Evolutionary conservation across 2,797 vertebrate genomes (phyloP).

Genomic region (Hypotaenidia philippensis): DNA sequence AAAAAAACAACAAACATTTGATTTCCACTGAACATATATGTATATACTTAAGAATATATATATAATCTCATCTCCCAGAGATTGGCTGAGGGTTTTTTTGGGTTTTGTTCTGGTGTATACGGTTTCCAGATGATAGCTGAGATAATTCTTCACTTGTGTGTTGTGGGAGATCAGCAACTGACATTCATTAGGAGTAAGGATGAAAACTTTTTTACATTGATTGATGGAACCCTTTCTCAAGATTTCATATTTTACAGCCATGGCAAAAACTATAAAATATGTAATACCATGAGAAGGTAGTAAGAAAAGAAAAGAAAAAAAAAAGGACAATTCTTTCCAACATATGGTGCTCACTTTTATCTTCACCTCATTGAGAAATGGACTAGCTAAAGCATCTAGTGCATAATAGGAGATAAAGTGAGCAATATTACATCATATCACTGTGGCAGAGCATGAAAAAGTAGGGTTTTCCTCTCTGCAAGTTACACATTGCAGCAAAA

Average conservation of each 20-base stretch:
- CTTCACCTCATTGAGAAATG: background rate
- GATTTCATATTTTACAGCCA: conserved; percentile 24
- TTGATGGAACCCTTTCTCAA: background rate
- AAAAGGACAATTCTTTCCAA: background rate
- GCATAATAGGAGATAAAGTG: background rate
- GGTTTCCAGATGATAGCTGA: background rate
- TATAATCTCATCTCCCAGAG: background rate
- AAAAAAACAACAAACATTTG: background rate
- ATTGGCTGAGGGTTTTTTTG: background rate
- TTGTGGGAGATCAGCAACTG: background rate
- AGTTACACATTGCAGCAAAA: background rate
- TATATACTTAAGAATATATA: background rate
- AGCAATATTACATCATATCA: background rate
- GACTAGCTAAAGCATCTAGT: background rate
- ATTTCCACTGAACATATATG: background rate
- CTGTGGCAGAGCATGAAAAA: background rate
- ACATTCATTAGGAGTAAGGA: background rate
- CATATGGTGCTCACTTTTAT: background rate
- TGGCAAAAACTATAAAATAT: background rate
- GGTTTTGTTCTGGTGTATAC: background rate
- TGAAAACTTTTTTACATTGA: conserved; percentile 40
- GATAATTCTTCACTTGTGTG: background rate
- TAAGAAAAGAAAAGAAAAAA: conserved; percentile 16
- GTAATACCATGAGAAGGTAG: background rate
- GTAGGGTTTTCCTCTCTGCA: background rate